A percentile compares a stretch with the other conserved stretches of the same genome.
These are phyloP conservation scores for Betta splendens DNA, from an alignment of 2,797 vertebrate genomes.

Conservation along the genomic window DNA sequence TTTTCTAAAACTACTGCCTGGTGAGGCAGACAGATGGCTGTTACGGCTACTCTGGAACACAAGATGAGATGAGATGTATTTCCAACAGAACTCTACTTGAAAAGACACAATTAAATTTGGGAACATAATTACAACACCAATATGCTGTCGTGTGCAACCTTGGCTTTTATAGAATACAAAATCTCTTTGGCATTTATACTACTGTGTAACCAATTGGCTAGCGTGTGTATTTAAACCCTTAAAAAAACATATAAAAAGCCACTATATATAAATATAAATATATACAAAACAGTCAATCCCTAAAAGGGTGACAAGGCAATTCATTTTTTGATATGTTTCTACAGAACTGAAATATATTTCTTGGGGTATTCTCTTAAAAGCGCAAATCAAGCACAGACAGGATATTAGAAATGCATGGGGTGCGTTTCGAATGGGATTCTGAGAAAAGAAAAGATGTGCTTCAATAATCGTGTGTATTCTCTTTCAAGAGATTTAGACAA, in stretches of 20 bases:
- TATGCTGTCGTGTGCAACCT: slow-evolving; percentile 39
- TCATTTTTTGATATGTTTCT: slow-evolving; percentile 39
- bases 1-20: slow-evolving; percentile 24
- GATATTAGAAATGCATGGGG: slow-evolving; percentile 50
- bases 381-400: slow-evolving; percentile 38
- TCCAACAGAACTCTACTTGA: slow-evolving; percentile 21
- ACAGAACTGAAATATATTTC: slow-evolving; percentile 32
- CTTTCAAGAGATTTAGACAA: slow-evolving; percentile 27
- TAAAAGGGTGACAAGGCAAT: slow-evolving; percentile 31
- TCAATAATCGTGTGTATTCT: slow-evolving; percentile 46
- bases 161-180: slow-evolving; percentile 54
- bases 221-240: slow-evolving; percentile 49
- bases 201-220: slow-evolving; percentile 39
- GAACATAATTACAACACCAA: slow-evolving; percentile 47
- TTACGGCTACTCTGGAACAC: slow-evolving; percentile 35
- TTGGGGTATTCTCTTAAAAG: slow-evolving; percentile 36
- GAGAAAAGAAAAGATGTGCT: slow-evolving; percentile 31
- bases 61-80: slow-evolving; percentile 31
- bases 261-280: slow-evolving; percentile 82
- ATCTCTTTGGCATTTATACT: slow-evolving; percentile 36
- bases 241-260: slow-evolving; percentile 77
- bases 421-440: slow-evolving; percentile 24
- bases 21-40: slow-evolving; percentile 37
- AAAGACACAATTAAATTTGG: slow-evolving; percentile 41
- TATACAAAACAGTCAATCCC: slow-evolving; percentile 79